Percentiles rank a stretch among this genome's conserved stretches.
Evolutionary conservation across 2,888 invertebrate species (phyloP).

Genomic region (Rutpela maculata): DNA sequence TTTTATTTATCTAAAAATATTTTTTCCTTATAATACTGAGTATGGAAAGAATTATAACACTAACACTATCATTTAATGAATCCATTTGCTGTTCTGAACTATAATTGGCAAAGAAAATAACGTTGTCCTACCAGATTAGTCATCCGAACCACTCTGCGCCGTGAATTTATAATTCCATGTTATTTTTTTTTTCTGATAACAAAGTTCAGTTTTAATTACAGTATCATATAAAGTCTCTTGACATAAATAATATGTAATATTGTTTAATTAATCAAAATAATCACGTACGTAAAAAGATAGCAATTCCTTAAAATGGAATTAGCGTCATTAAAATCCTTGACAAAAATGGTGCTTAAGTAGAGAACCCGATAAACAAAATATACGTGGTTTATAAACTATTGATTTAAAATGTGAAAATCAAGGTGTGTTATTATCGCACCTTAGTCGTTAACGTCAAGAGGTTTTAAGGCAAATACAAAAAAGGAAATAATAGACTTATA

Average conservation of each 20-base stretch:
- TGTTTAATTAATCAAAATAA: constrained; percentile 38
- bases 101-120: too few relatives aligned
- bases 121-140: too few relatives aligned
- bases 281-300: constrained; percentile 38
- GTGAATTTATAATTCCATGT: not conserved
- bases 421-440: not conserved
- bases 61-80: too few relatives aligned
- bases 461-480: too few relatives aligned
- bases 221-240: constrained; percentile 34
- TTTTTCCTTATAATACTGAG: too few relatives aligned
- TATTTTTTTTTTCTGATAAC: not conserved
- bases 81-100: too few relatives aligned
- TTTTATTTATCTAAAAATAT: too few relatives aligned
- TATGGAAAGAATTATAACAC: too few relatives aligned
- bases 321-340: constrained; percentile 26
- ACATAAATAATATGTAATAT: constrained; percentile 35
- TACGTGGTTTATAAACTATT: not conserved
- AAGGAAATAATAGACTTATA: too few relatives aligned
- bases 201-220: constrained; percentile 15
- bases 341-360: not conserved
- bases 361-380: not conserved
- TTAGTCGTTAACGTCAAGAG: not conserved
- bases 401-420: not conserved
- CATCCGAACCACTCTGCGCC: too few relatives aligned
- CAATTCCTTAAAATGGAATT: constrained; percentile 9